These are phyloP conservation scores for Volucella inanis DNA, from an alignment of 2,888 invertebrate species.

Conservation along the genomic window DNA sequence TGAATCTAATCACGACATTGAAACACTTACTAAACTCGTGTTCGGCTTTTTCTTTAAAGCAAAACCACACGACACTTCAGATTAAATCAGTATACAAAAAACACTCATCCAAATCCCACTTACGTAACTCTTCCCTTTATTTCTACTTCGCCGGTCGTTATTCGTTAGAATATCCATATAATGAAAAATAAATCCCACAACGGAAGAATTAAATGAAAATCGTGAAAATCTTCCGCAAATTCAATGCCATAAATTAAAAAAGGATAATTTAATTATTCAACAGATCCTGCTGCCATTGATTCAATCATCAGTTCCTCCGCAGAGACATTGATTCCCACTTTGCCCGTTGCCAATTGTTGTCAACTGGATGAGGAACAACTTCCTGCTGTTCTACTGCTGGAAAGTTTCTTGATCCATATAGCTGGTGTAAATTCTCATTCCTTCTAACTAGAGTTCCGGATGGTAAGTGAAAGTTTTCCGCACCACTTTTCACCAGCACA, in stretches of 20 bases:
- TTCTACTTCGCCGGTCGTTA: no score
- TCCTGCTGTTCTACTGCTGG: constrained; percentile 43
- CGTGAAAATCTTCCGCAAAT: constrained; percentile 43
- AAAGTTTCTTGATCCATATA: constrained; percentile 52
- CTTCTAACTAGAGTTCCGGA: constrained; percentile 5
- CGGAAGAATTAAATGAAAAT: constrained; percentile 34
- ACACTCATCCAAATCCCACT: no score
- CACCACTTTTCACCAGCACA: constrained; percentile 62
- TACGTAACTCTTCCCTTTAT: no score
- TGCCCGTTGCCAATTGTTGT: constrained; percentile 11
- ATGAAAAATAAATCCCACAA: no score
- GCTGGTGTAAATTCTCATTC: constrained; percentile 20
- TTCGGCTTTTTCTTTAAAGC: no score
- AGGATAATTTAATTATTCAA: constrained; percentile 68
- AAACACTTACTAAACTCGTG: no score
- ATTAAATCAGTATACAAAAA: no score
- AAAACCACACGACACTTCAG: no score
- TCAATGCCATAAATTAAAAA: constrained; percentile 66
- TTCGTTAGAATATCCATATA: no score
- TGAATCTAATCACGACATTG: no score
- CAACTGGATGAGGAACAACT: constrained; percentile 47
- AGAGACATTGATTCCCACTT: constrained; percentile 72
- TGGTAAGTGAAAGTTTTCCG: constrained; percentile 64
- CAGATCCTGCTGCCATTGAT: constrained; percentile 59
- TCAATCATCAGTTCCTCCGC: constrained; percentile 58